These are phyloP conservation scores for Sinhomidia bicolor DNA, from an alignment of 2,888 invertebrate genomes.

Conservation along the genomic window DNA sequence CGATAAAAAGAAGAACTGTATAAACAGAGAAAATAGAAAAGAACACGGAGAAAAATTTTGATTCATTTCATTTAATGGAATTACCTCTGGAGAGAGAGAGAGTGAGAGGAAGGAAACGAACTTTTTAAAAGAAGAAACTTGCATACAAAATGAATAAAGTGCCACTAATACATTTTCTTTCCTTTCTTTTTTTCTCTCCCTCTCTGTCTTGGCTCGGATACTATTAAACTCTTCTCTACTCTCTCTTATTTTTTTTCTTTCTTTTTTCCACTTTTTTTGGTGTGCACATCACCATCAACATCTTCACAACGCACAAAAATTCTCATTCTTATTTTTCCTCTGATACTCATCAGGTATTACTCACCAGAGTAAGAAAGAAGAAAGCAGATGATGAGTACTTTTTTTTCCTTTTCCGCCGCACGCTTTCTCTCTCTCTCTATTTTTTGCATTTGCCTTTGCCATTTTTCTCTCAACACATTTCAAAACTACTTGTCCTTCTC, in stretches of 20 bases:
- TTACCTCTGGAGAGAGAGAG: too few species aligned
- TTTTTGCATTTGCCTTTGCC: slow-evolving; percentile 33
- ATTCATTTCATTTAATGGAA: slow-evolving; percentile 70
- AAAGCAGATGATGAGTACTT: slow-evolving; percentile 61
- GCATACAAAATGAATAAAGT: slow-evolving; percentile 37
- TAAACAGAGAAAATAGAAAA: not conserved
- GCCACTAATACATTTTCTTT: slow-evolving; percentile 44
- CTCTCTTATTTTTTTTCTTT: not conserved
- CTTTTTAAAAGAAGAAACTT: slow-evolving; percentile 41
- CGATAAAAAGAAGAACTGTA: not conserved
- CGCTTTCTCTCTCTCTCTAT: slow-evolving; percentile 33
- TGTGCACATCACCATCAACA: slow-evolving; percentile 37
- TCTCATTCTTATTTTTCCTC: slow-evolving; percentile 15
- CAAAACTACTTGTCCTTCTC: slow-evolving; percentile 45
- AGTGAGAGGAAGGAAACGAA: slow-evolving; percentile 39
- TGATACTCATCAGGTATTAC: slow-evolving; percentile 37
- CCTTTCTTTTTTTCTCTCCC: not conserved
- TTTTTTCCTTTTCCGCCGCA: slow-evolving; percentile 24
- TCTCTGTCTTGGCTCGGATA: not conserved
- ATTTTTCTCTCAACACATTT: slow-evolving; percentile 3
- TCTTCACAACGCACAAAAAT: too few species aligned
- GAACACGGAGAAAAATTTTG: slow-evolving; percentile 45
- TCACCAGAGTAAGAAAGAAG: slow-evolving; percentile 43
- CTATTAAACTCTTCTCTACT: not conserved
- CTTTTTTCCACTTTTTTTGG: not conserved